Evolutionary conservation across 2,113 vertebrate genomes (phyloP), one percentile per base, ranked within the genome.

Genomic region (Fregata magnificens): DNA sequence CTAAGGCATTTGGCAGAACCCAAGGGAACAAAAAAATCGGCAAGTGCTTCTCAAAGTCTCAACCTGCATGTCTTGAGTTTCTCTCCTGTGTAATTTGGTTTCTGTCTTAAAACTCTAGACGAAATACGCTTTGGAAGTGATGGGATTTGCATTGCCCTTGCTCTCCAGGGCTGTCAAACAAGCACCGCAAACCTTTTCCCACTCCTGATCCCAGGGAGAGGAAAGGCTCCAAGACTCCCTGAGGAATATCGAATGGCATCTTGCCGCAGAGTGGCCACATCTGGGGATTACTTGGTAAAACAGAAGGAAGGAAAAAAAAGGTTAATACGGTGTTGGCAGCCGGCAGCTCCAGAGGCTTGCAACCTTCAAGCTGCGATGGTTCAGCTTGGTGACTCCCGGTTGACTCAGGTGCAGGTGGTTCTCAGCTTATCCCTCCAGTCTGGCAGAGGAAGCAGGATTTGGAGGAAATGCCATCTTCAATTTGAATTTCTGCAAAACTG

Each of bases 261-360:
- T 77, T 91, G 81, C 70, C 1, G 12, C 74, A 0, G 13, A 79
- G 71, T 15, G 11, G 13, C 65, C 76, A 53, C 0, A 5, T 61
- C 70, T 88, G 79, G 66, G 79, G 53, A 80, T 90, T 90, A 62
- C 26, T 53, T 0, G 7, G 32, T 45, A 16, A 72, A 96, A 73
- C 65, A 93, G 82, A 82, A 93, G 73, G 84, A 50, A 93, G 52
- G 61, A 19, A 56, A 79, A 70, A 86, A 83, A 77, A 29, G 61
- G 55, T 94, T 80, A 89, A 56, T 53, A 22, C 4, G 4, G 47
- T 1, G 1, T 47, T 91, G 78, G 79, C 80, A 59, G 59, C 58
- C 0, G 1, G 40, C 90, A 71, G 69, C 70, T 88, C 59, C 53
- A 50, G 61, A 34, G 78, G 67, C 81, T 82, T 3, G 4, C 5